Conservation (phyloP, 1,140 invertebrate genomes). For the Scaptomyza hsui region DNA sequence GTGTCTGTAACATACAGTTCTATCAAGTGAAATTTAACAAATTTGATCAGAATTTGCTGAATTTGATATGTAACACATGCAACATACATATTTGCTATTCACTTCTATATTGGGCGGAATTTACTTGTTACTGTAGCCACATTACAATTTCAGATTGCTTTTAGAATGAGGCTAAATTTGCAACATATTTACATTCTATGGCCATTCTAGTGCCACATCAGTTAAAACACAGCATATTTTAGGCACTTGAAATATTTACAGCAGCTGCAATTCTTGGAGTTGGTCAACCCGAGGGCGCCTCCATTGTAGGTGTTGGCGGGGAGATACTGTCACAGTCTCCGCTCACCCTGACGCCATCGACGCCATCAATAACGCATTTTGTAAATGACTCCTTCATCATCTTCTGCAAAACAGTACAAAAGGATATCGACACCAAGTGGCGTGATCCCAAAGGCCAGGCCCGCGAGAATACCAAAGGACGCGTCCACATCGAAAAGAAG, state of each 20-base stretch:
- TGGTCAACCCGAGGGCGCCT: conserved; percentile 50
- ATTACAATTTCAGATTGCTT: too few species aligned
- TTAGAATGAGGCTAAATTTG: too few species aligned
- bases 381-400: conserved; percentile 83
- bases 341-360: conserved; percentile 68
- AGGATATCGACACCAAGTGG: conserved; percentile 79
- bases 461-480: conserved; percentile 78
- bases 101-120: too few species aligned
- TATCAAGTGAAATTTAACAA: not conserved
- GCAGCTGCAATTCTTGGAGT: conserved; percentile 64
- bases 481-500: conserved; percentile 81
- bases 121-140: too few species aligned
- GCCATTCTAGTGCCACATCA: too few species aligned
- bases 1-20: not conserved
- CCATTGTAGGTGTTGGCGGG: conserved; percentile 1
- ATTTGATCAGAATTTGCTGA: not conserved
- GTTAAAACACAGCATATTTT: not conserved
- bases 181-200: too few species aligned
- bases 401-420: conserved; percentile 82
- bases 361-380: conserved; percentile 82
- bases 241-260: conserved; percentile 25
- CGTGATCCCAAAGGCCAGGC: conserved; percentile 73
- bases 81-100: not conserved
- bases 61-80: not conserved
- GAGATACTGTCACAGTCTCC: conserved; percentile 4